Conservation (phyloP, 2,797 vertebrate species). For the Acomys russatus region DNA sequence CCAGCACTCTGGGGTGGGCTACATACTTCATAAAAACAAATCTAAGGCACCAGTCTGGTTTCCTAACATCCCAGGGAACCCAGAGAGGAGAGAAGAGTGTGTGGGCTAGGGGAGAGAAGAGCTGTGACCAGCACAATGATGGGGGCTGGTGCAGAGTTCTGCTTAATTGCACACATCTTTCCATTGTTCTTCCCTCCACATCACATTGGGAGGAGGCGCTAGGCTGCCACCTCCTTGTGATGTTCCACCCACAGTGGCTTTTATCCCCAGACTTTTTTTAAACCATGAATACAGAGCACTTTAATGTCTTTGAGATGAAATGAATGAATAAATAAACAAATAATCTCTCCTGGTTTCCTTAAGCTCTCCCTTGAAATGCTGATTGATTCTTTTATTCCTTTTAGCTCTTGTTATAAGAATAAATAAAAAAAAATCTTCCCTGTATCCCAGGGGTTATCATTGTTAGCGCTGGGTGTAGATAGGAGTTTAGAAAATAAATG, state of each 20-base stretch:
- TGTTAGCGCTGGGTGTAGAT: background rate
- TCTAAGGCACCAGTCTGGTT: background rate
- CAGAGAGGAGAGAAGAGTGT: background rate
- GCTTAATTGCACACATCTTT: background rate
- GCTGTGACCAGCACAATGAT: conserved; percentile 6
- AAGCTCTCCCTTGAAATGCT: conserved; percentile 76
- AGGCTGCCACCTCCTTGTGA: conserved; percentile 58
- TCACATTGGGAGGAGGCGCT: conserved; percentile 13
- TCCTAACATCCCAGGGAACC: background rate
- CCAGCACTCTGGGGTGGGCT: background rate
- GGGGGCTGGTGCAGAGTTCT: background rate
- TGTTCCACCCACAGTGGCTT: conserved; percentile 72
- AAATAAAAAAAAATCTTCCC: background rate
- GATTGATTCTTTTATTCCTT: conserved; percentile 74
- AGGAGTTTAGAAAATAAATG: background rate
- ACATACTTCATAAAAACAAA: background rate
- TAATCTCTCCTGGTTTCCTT: conserved; percentile 71
- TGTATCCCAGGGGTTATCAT: conserved; percentile 26
- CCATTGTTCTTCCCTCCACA: conserved; percentile 10
- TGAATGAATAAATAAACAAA: conserved; percentile 83
- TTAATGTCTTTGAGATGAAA: conserved; percentile 80
- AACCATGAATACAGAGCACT: conserved; percentile 68
- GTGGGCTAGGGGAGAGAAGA: background rate
- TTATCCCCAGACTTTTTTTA: conserved; percentile 73
- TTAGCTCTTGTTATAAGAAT: conserved; percentile 64